A percentile compares a stretch with the other conserved stretches of the same genome.
These are phyloP conservation scores for Cryptotermes secundus DNA, from an alignment of 1,140 invertebrate species.

Conservation along the genomic window DNA sequence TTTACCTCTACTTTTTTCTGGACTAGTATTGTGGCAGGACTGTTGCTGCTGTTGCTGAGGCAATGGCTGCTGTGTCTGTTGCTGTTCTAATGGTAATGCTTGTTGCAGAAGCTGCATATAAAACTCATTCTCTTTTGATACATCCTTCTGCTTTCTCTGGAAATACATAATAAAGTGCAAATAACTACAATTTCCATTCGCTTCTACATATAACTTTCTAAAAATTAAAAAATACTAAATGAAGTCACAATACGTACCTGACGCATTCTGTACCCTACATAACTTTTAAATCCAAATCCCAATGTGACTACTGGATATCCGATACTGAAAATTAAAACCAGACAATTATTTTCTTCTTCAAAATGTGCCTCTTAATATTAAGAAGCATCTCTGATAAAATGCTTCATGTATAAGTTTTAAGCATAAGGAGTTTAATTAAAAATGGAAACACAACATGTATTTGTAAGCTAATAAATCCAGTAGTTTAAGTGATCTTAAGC, in stretches of 20 bases:
- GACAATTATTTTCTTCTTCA: neutral
- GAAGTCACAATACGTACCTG: slow-evolving; percentile 53
- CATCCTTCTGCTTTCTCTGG: slow-evolving; percentile 87
- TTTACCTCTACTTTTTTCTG: slow-evolving; percentile 57
- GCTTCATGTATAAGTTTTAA: too few species aligned
- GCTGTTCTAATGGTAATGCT: slow-evolving; percentile 68
- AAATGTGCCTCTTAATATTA: too few species aligned
- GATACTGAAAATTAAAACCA: slow-evolving; percentile 64
- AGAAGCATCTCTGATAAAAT: too few species aligned
- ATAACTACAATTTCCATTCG: neutral
- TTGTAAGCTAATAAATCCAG: too few species aligned
- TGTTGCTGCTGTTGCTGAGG: slow-evolving; percentile 55
- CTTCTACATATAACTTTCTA: neutral
- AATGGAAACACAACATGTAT: too few species aligned
- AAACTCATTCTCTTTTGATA: slow-evolving; percentile 94
- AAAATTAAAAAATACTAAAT: neutral
- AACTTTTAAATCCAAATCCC: slow-evolving; percentile 95
- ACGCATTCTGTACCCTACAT: slow-evolving; percentile 88
- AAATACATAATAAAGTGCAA: slow-evolving; percentile 39
- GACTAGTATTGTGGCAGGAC: slow-evolving; percentile 52
- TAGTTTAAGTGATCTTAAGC: too few species aligned
- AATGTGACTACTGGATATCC: slow-evolving; percentile 97
- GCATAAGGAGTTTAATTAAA: too few species aligned
- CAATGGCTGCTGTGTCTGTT: slow-evolving; percentile 55
- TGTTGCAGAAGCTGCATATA: slow-evolving; percentile 90